Evolutionary conservation across 2,113 vertebrate genomes (phyloP).

Genomic region (Pangasianodon hypophthalmus): DNA sequence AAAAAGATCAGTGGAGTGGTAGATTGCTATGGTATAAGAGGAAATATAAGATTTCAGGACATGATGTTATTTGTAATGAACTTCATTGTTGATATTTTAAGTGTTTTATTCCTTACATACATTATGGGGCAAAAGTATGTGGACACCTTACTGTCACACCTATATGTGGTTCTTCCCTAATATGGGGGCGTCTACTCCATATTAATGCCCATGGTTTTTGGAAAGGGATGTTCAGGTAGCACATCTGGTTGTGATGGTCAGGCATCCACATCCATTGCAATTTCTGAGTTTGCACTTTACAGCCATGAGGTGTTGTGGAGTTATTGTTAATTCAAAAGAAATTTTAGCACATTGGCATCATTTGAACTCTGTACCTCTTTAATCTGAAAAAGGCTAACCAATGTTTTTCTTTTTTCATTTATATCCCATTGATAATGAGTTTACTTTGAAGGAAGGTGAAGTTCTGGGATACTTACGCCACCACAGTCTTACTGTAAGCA

Average conservation of each 20-base stretch:
- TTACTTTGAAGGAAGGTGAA: background rate
- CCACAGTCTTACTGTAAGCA: constrained; percentile 8
- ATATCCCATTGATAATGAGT: background rate
- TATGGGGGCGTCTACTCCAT: background rate
- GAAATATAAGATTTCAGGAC: too few species aligned
- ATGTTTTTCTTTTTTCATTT: background rate
- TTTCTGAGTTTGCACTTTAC: background rate
- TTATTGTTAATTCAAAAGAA: background rate
- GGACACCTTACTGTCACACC: too few species aligned
- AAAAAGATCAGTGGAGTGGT: too few species aligned
- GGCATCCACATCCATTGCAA: background rate
- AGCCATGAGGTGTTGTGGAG: background rate
- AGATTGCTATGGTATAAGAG: too few species aligned
- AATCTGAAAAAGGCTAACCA: background rate
- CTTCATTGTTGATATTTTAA: too few species aligned
- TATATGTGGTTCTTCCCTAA: too few species aligned
- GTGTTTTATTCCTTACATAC: too few species aligned
- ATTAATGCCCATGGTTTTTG: background rate
- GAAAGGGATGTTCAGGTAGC: background rate
- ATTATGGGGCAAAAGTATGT: too few species aligned
- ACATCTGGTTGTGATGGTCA: background rate
- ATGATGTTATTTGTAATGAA: too few species aligned
- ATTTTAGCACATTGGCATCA: background rate
- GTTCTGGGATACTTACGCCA: constrained; percentile 35
- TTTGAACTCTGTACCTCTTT: background rate